Percentiles rank a stretch among this genome's conserved stretches.
These are phyloP conservation scores for Euclidia mi DNA, from an alignment of 2,888 invertebrate species.

Conservation along the genomic window DNA sequence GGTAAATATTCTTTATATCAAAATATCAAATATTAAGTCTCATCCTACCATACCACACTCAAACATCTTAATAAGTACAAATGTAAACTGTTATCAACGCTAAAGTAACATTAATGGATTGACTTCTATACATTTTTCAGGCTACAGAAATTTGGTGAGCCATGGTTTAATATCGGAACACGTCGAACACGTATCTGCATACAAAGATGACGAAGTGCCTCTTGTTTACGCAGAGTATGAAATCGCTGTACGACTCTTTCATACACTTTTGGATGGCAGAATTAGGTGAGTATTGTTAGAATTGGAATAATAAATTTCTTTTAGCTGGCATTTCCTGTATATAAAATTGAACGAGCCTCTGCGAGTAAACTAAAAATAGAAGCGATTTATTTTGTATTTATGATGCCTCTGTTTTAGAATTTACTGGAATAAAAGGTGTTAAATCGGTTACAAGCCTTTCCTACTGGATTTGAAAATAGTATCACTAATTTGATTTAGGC, in stretches of 20 bases:
- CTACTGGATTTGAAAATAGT: background rate
- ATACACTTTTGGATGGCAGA: slow-evolving; percentile 74
- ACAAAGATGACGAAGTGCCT: slow-evolving; percentile 69
- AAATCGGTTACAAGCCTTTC: too few relatives aligned
- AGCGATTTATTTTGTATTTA: too few relatives aligned
- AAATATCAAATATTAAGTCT: too few relatives aligned
- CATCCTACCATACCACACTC: too few relatives aligned
- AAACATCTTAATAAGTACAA: too few relatives aligned
- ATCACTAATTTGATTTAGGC: background rate
- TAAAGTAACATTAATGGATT: too few relatives aligned
- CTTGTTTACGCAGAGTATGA: slow-evolving; percentile 77
- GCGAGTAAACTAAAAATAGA: background rate
- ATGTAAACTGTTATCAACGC: too few relatives aligned
- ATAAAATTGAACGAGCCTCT: too few relatives aligned
- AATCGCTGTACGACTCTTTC: slow-evolving; percentile 72
- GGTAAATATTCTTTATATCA: too few relatives aligned
- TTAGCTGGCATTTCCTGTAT: too few relatives aligned
- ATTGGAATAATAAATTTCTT: background rate
- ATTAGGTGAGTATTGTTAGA: slow-evolving; percentile 67
- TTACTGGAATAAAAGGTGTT: too few relatives aligned
- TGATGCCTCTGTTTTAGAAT: too few relatives aligned
- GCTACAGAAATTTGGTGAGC: slow-evolving; percentile 71
- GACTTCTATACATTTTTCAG: slow-evolving; percentile 49
- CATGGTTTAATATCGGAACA: slow-evolving; percentile 70
- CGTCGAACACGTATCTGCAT: slow-evolving; percentile 64